phyloP scores from a whole-genome alignment of 1,140 invertebrate genomes.

The Paraescarpia echinospica region DNA sequence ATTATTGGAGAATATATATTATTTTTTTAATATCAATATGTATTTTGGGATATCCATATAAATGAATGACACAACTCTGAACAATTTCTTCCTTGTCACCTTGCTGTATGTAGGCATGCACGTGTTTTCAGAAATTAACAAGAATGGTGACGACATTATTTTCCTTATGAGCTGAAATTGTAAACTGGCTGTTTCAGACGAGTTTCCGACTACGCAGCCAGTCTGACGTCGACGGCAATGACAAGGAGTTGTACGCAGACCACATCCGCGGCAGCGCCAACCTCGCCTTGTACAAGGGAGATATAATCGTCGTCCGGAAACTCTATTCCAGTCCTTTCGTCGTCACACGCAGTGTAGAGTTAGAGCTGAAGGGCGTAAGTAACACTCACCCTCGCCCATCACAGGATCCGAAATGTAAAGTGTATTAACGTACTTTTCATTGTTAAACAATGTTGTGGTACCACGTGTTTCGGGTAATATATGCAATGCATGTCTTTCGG shows the following conservation, averaged over 20 bases:
- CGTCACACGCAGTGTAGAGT: conserved; percentile 75
- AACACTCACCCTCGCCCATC: neutral
- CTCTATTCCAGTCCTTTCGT: neutral
- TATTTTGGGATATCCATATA: too few species aligned
- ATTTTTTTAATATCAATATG: too few species aligned
- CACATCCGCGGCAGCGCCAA: neutral
- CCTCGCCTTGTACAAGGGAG: neutral
- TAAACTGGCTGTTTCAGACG: neutral
- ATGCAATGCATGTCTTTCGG: too few species aligned
- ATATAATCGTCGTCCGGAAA: neutral
- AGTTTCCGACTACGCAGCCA: neutral
- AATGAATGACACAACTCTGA: too few species aligned
- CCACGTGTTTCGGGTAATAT: neutral
- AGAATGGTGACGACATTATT: too few species aligned
- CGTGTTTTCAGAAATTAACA: too few species aligned
- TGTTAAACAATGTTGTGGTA: neutral
- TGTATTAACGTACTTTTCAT: neutral
- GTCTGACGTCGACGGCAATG: neutral
- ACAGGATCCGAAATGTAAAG: neutral
- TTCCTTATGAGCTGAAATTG: neutral
- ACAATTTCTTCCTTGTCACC: too few species aligned
- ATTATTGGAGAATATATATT: too few species aligned
- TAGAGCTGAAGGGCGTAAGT: conserved; percentile 81
- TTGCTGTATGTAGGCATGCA: too few species aligned
- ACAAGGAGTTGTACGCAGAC: neutral